Evolutionary conservation across 2,888 invertebrate genomes (phyloP).

Genomic region (Latrodectus hesperus): DNA sequence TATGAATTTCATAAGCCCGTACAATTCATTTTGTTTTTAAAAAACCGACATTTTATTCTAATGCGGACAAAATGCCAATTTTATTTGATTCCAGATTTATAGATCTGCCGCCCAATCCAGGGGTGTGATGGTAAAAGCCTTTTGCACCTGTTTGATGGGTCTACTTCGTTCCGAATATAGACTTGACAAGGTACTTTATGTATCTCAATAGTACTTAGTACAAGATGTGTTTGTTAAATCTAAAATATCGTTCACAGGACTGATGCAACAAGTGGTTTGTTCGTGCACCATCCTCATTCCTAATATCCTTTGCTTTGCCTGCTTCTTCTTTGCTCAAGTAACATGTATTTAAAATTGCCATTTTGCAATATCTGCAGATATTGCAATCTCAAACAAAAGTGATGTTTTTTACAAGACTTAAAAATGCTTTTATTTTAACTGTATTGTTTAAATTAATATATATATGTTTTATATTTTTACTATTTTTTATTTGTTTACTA

Average conservation of each 20-base stretch:
- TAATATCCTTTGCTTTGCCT: not conserved
- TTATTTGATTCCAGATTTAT: slow-evolving; percentile 47
- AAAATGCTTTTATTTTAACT: no score
- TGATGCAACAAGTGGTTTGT: no score
- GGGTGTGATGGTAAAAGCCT: slow-evolving; percentile 41
- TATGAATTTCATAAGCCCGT: no score
- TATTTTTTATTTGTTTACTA: no score
- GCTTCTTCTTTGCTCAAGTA: not conserved
- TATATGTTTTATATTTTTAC: no score
- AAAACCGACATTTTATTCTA: not conserved
- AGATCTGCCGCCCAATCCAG: slow-evolving; percentile 17
- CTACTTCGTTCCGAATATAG: slow-evolving; percentile 21
- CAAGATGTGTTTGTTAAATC: not conserved
- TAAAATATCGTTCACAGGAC: no score
- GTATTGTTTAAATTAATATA: no score
- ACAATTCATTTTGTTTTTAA: no score
- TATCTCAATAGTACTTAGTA: not conserved
- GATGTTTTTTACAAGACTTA: no score
- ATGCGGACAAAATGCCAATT: slow-evolving; percentile 15
- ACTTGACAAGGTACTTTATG: slow-evolving; percentile 38
- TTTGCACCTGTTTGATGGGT: slow-evolving; percentile 27
- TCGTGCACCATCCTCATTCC: not conserved
- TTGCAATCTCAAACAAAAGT: no score
- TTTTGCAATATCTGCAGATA: no score
- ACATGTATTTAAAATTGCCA: no score